Base-by-base conservation (phyloP, 2,888 invertebrate species). In the Torymus tubicola region DNA sequence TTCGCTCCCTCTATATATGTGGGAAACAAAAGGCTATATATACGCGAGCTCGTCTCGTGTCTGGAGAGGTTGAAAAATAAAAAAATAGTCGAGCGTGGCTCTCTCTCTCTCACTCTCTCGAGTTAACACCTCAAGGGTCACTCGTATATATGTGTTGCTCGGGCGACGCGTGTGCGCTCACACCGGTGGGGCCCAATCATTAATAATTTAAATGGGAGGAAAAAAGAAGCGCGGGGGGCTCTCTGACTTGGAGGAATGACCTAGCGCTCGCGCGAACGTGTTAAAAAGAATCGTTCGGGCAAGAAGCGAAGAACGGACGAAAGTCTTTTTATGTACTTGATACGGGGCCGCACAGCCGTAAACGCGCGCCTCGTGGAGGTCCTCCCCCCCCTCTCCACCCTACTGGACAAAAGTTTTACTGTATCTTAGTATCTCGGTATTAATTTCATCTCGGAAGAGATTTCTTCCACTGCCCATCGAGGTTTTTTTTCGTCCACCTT, bases 121-220 rank as follows among this genome's bases (percentile, higher is more conserved):
- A 76, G 80, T 81, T 81, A 81, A 81, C 76, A 77, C 72, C 75
- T 76, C 71, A 24, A 70, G 78, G 42, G 74, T 18, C 63, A 53
- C 63, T 11, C 18, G 63, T 18, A 18, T 63, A 31, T 63, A 63
- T 14, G 3, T 42, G 65, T 11, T 12, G 16, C 42, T 18, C 63
- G 76, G 76, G 76, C 63, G 68, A 42, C 16, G 58, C 16, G 57
- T 31, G 53, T 8, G 5, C 53, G 64, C 42, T 2, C 10, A 11
- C 57, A 13, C n/a, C 64, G 68, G 53, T 60, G 72, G 73, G 60
- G 57, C 58, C 75, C 55, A 77, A 77, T 81, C 77, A 77, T 77
- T 77, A 81, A 77, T 81, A 81, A 77, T 77, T 77, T 77, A 81
- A 81, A 81, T 77, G 68, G 67, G 68, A 77, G 63, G 65, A 63